A percentile compares a stretch with the other conserved stretches of the same genome.
Evolutionary conservation across 2,888 invertebrate species (phyloP).

Genomic region (Omphaloscelis lunosa): DNA sequence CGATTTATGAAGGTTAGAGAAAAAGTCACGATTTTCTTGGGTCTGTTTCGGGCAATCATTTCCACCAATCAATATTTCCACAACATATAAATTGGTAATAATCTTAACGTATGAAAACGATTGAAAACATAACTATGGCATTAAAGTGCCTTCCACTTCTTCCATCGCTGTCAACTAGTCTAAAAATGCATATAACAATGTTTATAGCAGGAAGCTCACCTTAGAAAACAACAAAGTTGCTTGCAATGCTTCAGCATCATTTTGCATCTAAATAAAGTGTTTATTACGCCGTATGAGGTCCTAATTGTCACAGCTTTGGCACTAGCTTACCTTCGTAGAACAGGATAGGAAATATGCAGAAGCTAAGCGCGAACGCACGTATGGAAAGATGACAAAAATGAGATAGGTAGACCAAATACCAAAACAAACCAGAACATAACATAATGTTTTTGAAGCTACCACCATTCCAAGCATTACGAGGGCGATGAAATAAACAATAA

Average conservation of each 20-base stretch:
- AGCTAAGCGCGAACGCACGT: slow-evolving; percentile 13
- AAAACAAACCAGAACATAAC: not conserved
- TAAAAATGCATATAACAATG: not conserved
- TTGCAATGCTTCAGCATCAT: slow-evolving; percentile 30
- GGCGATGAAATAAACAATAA: slow-evolving; percentile 36
- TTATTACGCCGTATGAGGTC: slow-evolving; percentile 40
- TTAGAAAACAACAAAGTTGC: slow-evolving; percentile 23
- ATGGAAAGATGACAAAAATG: not conserved
- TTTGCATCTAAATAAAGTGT: slow-evolving; percentile 48
- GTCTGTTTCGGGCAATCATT: not conserved
- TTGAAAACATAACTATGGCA: too few relatives aligned
- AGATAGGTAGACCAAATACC: not conserved
- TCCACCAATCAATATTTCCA: not conserved
- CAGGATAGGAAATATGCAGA: slow-evolving; percentile 20
- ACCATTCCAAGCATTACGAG: slow-evolving; percentile 3
- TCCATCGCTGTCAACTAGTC: not conserved
- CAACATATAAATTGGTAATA: not conserved
- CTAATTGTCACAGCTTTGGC: slow-evolving; percentile 49
- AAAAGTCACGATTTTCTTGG: not conserved
- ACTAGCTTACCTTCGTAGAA: slow-evolving; percentile 10
- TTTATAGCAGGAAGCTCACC: slow-evolving; percentile 18
- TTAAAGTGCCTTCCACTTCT: too few relatives aligned
- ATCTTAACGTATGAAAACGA: too few relatives aligned
- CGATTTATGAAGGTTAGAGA: too few relatives aligned
- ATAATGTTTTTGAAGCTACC: not conserved